Conservation (phyloP, 2,797 vertebrate genomes). For the Pteropus rufus region DNA sequence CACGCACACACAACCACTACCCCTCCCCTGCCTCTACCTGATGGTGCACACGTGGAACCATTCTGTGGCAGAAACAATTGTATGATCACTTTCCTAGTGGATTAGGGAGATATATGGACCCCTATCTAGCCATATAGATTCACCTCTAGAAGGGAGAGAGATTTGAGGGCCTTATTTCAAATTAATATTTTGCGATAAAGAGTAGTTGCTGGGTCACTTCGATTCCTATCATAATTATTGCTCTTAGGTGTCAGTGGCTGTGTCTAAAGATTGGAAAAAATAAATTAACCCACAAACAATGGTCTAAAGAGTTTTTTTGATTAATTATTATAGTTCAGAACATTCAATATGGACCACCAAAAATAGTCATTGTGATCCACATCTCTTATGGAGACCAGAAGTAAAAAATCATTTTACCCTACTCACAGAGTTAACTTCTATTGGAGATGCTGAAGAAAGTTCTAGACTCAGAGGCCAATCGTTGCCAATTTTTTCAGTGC, state of each 20-base stretch:
- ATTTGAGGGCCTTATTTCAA: not conserved
- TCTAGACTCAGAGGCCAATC: not conserved
- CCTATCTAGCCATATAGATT: rapidly evolving
- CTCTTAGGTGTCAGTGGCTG: not conserved
- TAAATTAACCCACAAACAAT: not conserved
- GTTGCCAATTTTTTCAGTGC: not conserved
- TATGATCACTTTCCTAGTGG: not conserved
- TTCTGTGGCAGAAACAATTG: not conserved
- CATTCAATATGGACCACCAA: not conserved
- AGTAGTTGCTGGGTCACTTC: not conserved
- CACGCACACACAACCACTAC: not conserved
- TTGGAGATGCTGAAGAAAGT: not conserved
- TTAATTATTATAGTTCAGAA: not conserved
- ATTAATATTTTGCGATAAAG: not conserved
- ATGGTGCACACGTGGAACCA: not conserved
- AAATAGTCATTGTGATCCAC: not conserved
- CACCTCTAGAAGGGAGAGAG: not conserved
- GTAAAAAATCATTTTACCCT: not conserved
- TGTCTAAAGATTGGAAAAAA: not conserved
- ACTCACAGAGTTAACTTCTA: not conserved
- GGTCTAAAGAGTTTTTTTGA: not conserved
- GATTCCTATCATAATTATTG: not conserved
- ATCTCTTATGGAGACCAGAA: not conserved
- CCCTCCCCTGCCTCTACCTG: not conserved
- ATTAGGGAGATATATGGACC: not conserved